Percentiles rank a stretch among this genome's conserved stretches.
Conservation (phyloP, 2,888 invertebrate genomes). For the Hirtodrosophila cameraria region DNA sequence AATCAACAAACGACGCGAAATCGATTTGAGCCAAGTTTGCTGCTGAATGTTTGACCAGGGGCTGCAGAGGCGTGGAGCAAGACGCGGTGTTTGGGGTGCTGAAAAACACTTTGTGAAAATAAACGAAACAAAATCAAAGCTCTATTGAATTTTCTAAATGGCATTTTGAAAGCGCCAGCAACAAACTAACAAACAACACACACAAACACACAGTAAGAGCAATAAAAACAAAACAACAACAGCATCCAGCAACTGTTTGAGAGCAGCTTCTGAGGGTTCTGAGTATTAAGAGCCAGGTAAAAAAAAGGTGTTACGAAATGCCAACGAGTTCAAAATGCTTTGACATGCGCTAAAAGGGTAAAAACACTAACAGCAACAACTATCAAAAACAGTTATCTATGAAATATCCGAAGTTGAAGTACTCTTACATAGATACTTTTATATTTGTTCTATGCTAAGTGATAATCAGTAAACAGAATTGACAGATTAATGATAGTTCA, state of each 20-base stretch:
- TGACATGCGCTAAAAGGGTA: slow-evolving; percentile 77
- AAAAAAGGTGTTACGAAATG: slow-evolving; percentile 69
- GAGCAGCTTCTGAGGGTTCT: slow-evolving; percentile 25
- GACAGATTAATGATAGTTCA: too few species aligned
- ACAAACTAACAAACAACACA: slow-evolving; percentile 40
- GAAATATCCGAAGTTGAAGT: not conserved
- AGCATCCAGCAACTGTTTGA: slow-evolving; percentile 17
- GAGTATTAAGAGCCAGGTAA: slow-evolving; percentile 60
- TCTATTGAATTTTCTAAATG: slow-evolving; percentile 79
- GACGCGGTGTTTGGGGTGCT: not conserved
- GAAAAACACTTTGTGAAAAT: slow-evolving; percentile 76
- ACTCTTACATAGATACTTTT: slow-evolving; percentile 12
- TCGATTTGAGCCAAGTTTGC: slow-evolving; percentile 60
- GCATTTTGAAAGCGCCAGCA: slow-evolving; percentile 71
- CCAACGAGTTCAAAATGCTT: slow-evolving; percentile 73
- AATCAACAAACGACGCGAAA: slow-evolving; percentile 74
- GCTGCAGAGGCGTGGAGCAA: not conserved
- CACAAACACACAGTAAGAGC: slow-evolving; percentile 6
- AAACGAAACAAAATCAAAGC: slow-evolving; percentile 79
- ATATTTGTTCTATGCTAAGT: too few species aligned
- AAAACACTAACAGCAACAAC: slow-evolving; percentile 18
- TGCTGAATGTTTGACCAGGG: slow-evolving; percentile 34
- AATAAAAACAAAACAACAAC: slow-evolving; percentile 19
- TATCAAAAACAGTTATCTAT: not conserved
- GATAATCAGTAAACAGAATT: too few species aligned